These are phyloP conservation scores for Odontamblyopus lacepedii DNA, from an alignment of 2,797 vertebrate species.

Conservation along the genomic window DNA sequence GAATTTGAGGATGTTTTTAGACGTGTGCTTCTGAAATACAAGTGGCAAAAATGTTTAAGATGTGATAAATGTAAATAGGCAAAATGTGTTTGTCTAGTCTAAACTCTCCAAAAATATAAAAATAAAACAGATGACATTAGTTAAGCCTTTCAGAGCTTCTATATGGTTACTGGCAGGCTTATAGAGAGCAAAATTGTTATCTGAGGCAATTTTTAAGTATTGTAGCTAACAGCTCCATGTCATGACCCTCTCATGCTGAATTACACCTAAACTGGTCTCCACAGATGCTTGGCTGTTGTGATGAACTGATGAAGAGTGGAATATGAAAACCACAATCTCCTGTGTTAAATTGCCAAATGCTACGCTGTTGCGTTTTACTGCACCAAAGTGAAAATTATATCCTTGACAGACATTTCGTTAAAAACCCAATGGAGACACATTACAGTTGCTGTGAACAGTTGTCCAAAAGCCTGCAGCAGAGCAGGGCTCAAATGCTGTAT, in stretches of 20 bases:
- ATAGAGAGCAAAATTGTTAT: constrained; percentile 16
- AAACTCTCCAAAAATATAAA: constrained; percentile 26
- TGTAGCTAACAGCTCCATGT: constrained; percentile 13
- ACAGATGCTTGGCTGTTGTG: constrained; percentile 29
- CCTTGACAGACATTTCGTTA: constrained; percentile 30
- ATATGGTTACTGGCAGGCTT: background rate
- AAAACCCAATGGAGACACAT: constrained; percentile 50
- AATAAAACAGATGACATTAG: constrained; percentile 14
- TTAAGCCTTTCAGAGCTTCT: constrained; percentile 24
- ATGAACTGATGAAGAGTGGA: constrained; percentile 19
- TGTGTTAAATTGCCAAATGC: constrained; percentile 42
- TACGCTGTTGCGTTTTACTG: constrained; percentile 46
- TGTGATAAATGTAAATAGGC: constrained; percentile 44
- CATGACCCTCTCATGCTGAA: constrained; percentile 5
- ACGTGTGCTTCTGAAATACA: constrained; percentile 57
- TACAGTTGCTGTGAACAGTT: constrained; percentile 26
- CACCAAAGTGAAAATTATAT: constrained; percentile 37
- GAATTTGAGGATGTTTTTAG: constrained; percentile 59
- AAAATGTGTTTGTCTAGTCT: constrained; percentile 34
- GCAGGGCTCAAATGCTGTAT: constrained; percentile 48
- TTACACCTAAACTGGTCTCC: constrained; percentile 26
- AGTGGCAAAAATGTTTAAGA: constrained; percentile 37
- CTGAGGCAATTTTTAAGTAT: constrained; percentile 13
- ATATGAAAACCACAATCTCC: constrained; percentile 26
- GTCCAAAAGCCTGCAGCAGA: constrained; percentile 42